These are phyloP conservation scores for Psilopsiagon aurifrons DNA, from an alignment of 2,113 vertebrate species.

Conservation along the genomic window DNA sequence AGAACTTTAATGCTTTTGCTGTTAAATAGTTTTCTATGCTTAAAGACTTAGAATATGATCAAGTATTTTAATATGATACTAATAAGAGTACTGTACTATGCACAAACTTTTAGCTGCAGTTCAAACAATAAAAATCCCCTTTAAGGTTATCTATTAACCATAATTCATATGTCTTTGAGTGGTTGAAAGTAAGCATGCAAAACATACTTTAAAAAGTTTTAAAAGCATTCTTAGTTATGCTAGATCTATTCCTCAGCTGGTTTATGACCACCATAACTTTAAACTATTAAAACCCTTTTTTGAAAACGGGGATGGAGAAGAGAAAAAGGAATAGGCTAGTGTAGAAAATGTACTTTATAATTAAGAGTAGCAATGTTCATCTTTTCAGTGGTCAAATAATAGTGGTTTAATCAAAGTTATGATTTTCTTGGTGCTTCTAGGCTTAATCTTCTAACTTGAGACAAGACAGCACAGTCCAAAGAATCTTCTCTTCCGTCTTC, in stretches of 20 bases:
- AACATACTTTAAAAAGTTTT: conserved; percentile 65
- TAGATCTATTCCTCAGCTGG: conserved; percentile 41
- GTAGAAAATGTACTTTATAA: conserved; percentile 82
- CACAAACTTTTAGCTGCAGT: conserved; percentile 65
- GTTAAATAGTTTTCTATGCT: conserved; percentile 72
- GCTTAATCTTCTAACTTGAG: conserved; percentile 84
- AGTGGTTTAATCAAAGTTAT: conserved; percentile 73
- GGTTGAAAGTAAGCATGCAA: conserved; percentile 68
- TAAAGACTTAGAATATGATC: conserved; percentile 70
- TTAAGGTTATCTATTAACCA: conserved; percentile 63
- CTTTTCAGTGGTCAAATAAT: conserved; percentile 77
- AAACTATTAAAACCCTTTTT: conserved; percentile 63
- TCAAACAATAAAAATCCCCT: conserved; percentile 57
- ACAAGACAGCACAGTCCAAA: conserved; percentile 97
- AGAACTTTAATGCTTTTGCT: conserved; percentile 65
- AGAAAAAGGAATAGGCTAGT: conserved; percentile 74
- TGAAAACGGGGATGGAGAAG: conserved; percentile 33
- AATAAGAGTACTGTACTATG: conserved; percentile 73
- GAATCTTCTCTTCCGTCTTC: conserved; percentile 95
- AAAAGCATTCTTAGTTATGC: conserved; percentile 61
- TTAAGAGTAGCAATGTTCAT: conserved; percentile 74
- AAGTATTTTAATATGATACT: conserved; percentile 63
- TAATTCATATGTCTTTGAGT: conserved; percentile 66
- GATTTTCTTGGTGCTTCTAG: conserved; percentile 69
- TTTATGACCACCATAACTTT: conserved; percentile 47